phyloP scores from a whole-genome alignment of 1,140 invertebrate species.

The Ceratitis capitata region DNA sequence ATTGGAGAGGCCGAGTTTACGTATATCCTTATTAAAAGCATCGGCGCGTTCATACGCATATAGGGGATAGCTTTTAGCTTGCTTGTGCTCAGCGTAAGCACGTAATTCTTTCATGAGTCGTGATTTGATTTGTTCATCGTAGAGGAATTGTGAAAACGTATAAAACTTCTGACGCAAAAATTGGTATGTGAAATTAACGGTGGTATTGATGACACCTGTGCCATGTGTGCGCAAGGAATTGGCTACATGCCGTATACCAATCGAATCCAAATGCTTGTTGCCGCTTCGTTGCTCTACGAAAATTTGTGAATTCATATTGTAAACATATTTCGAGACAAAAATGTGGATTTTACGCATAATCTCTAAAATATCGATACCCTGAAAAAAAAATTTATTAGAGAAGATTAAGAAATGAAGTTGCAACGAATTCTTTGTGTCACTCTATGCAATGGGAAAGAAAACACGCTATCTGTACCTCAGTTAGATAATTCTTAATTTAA shows the following conservation, averaged over 20 bases:
- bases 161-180: constrained; percentile 94
- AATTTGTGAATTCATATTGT: constrained; percentile 97
- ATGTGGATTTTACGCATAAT: constrained; percentile 97
- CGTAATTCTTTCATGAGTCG: constrained; percentile 90
- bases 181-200: constrained; percentile 97
- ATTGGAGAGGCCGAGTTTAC: constrained; percentile 84
- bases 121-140: constrained; percentile 98
- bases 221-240: constrained; percentile 98
- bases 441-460: background rate
- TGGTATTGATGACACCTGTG: constrained; percentile 97
- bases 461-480: background rate
- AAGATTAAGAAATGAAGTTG: background rate
- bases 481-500: background rate
- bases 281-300: constrained; percentile 93
- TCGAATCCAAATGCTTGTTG: constrained; percentile 96
- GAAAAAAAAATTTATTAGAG: constrained; percentile 18
- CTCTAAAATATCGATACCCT: constrained; percentile 96
- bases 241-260: constrained; percentile 94
- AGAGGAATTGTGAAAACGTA: constrained; percentile 97
- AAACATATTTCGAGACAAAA: constrained; percentile 93
- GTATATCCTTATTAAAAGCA: constrained; percentile 92
- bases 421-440: no score
- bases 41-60: constrained; percentile 92
- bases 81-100: constrained; percentile 73
- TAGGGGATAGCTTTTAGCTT: constrained; percentile 66